Base-by-base conservation (phyloP, 2,888 invertebrate genomes). In the Cerastoderma edule region DNA sequence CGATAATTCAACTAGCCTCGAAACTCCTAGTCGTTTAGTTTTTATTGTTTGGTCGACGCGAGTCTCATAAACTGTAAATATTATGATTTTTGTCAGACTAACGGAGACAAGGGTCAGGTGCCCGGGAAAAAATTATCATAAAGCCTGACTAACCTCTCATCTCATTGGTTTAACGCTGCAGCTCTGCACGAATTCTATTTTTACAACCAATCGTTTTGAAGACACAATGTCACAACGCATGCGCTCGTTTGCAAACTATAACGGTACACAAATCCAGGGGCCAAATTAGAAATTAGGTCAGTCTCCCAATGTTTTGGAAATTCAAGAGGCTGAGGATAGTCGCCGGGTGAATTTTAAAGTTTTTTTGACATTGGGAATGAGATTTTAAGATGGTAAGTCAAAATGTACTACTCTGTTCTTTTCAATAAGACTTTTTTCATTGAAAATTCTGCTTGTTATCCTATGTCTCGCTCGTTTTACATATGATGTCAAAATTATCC, bases 241-340 rank as follows among this genome's bases (percentile, higher is more conserved):
- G 88, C 87, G 86, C 70, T 78, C 1, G 69, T 32, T 28, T 39
- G 60, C 71, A 63, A 53, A 64, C 64, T 64, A 73, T 79, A 86
- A 87, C 82, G 83, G 68, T 83, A 79, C 79, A 65, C 67, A 75
- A 74, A 87, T 85, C 85, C 81, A 80, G 86, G 87, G 80, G 80
- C 85, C 86, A 60, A 66, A 78, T 77, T 72, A 77, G 67, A 54
- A 66, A 81, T 77, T 80, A 81, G 83, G 77, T 77, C 77, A 77
- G 50, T 64, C 74, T 75, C 48, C 53, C 64, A 72, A 77, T 77
- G 77, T 82, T 82, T 79, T 72, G 78, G 63, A 72, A 46, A 67
- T 60, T 27, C 24, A 57, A 63, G 64, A 72, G 27, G 67, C 67
- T 71, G 71, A 39, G 54, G 53, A 33, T 24, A 50, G 16, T 50